Percentiles rank a stretch among this genome's conserved stretches.
Evolutionary conservation across 2,113 vertebrate genomes (phyloP).

Genomic region (Pampusana beccarii): DNA sequence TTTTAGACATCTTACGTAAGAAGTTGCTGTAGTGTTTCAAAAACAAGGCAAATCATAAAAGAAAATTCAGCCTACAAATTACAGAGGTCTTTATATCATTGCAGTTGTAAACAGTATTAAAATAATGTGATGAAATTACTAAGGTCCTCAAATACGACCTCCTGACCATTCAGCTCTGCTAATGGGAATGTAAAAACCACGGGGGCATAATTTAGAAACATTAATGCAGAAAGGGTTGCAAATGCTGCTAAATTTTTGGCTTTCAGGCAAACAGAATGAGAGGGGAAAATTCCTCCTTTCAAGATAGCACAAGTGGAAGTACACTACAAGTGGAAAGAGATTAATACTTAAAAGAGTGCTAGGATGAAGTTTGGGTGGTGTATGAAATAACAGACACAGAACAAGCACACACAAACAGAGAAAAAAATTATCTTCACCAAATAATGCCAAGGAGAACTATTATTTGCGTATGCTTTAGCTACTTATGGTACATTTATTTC

Average conservation of each 20-base stretch:
- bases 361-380: neutral
- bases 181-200: neutral
- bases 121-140: neutral
- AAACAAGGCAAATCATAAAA: neutral
- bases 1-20: neutral
- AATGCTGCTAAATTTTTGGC: neutral
- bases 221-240: neutral
- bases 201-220: neutral
- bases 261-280: neutral
- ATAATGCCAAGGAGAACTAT: constrained; percentile 2
- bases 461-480: neutral
- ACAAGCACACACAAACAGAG: neutral
- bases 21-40: neutral
- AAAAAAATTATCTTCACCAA: neutral
- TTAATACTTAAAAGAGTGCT: neutral
- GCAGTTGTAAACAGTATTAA: neutral
- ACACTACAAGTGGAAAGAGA: neutral
- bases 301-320: neutral
- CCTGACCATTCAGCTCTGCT: neutral
- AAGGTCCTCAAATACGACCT: neutral
- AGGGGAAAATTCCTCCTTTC: neutral
- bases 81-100: neutral
- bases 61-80: neutral
- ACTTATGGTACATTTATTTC: constrained; percentile 2
- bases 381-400: neutral